Evolutionary conservation across 1,140 invertebrate species (phyloP).

Genomic region (Drosophila eugracilis): DNA sequence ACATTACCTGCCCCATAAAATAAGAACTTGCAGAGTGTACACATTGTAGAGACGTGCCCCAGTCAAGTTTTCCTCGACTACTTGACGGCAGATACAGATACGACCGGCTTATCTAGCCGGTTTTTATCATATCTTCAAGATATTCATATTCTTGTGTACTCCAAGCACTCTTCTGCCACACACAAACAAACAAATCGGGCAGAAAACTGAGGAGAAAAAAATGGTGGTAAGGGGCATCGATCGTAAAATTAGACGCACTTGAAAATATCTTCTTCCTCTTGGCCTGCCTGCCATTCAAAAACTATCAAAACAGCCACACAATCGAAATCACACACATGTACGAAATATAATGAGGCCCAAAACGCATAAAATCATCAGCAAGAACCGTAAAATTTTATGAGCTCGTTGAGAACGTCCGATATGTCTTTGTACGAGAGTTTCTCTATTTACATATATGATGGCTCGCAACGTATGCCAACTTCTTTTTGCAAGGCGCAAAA

Average conservation of each 20-base stretch:
- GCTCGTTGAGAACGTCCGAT: conserved; percentile 46
- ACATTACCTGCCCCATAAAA: conserved; percentile 41
- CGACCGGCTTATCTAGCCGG: conserved; percentile 50
- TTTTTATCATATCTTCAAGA: conserved; percentile 56
- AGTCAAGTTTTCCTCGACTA: conserved; percentile 42
- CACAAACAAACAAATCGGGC: conserved; percentile 16
- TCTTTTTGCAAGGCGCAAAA: conserved; percentile 36
- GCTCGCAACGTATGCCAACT: conserved; percentile 23
- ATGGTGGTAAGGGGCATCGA: conserved; percentile 35
- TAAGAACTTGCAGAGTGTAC: conserved; percentile 16
- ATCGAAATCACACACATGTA: conserved; percentile 22
- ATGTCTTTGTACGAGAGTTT: conserved; percentile 27
- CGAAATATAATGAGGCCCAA: conserved; percentile 53
- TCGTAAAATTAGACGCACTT: conserved; percentile 59
- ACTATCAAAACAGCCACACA: conserved; percentile 48
- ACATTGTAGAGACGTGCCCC: conserved; percentile 37
- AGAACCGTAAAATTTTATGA: conserved; percentile 56
- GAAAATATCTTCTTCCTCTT: conserved; percentile 47
- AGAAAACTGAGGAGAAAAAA: conserved; percentile 1
- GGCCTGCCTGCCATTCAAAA: conserved; percentile 53
- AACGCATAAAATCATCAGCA: conserved; percentile 66
- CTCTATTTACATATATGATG: conserved; percentile 17
- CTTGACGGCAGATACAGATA: conserved; percentile 38
- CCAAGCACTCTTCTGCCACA: no score
- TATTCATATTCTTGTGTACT: conserved; percentile 35